These are phyloP conservation scores for Entomobrya proxima DNA, from an alignment of 2,888 invertebrate species.

Conservation along the genomic window DNA sequence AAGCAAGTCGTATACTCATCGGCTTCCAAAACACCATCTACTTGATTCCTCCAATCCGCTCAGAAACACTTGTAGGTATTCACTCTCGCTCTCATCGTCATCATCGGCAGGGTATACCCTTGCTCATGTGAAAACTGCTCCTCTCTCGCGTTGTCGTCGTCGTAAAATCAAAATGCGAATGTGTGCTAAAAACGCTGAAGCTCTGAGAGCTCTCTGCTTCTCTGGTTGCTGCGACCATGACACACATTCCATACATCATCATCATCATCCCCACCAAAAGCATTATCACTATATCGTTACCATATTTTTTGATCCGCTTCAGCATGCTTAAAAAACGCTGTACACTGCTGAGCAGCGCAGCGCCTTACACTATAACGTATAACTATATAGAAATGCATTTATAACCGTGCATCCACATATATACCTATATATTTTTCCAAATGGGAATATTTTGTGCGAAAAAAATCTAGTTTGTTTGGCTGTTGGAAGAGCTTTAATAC, in stretches of 20 bases:
- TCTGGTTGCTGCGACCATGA: constrained; percentile 74
- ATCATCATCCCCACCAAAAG: constrained; percentile 49
- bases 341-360: no score
- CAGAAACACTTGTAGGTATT: constrained; percentile 34
- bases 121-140: not conserved
- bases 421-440: no score
- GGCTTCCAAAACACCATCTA: not conserved
- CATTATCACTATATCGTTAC: not conserved
- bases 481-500: no score
- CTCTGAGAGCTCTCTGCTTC: constrained; percentile 23
- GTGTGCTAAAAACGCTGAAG: constrained; percentile 32
- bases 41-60: not conserved
- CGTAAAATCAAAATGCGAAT: constrained; percentile 30
- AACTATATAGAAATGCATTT: no score
- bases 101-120: not conserved
- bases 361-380: no score
- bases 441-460: no score
- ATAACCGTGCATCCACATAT: no score
- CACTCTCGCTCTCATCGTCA: constrained; percentile 36
- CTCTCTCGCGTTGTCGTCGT: not conserved
- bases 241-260: constrained; percentile 74
- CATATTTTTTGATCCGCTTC: not conserved
- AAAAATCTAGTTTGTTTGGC: no score
- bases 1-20: not conserved
- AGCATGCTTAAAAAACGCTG: no score